Conservation (phyloP, 2,797 vertebrate species). For the Enteromius thamalakanensis region DNA sequence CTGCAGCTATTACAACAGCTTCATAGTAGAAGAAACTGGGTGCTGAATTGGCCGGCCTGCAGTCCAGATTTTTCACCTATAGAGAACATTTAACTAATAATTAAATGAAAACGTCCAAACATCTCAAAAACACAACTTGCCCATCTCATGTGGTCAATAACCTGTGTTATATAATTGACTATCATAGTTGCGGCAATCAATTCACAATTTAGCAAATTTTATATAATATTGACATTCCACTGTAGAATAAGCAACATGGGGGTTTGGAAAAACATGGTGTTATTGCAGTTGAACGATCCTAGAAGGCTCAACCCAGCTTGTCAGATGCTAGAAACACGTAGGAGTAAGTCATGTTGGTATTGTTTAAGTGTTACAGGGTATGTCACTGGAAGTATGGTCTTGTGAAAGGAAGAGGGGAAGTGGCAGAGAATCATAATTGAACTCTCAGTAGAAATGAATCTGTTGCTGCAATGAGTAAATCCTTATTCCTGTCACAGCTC, state of each 20-base stretch:
- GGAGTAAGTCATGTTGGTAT: background rate
- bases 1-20: too few relatives aligned
- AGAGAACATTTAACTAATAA: too few relatives aligned
- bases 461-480: constrained; percentile 40
- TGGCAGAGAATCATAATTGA: constrained; percentile 42
- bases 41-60: too few relatives aligned
- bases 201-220: background rate
- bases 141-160: background rate
- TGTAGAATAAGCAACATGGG: background rate
- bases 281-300: background rate
- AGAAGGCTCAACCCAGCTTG: background rate
- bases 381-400: constrained; percentile 19
- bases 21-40: too few relatives aligned
- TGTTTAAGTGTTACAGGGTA: background rate
- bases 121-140: background rate
- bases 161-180: background rate
- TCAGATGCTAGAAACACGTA: constrained; percentile 1
- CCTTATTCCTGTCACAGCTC: constrained; percentile 42
- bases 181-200: background rate
- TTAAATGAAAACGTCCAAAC: too few relatives aligned
- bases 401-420: background rate
- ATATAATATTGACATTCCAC: background rate
- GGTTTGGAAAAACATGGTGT: background rate
- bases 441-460: constrained; percentile 32
- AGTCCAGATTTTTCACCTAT: too few relatives aligned